Base-by-base conservation (phyloP, 1,140 invertebrate genomes). In the Cataglyphis hispanica region DNA sequence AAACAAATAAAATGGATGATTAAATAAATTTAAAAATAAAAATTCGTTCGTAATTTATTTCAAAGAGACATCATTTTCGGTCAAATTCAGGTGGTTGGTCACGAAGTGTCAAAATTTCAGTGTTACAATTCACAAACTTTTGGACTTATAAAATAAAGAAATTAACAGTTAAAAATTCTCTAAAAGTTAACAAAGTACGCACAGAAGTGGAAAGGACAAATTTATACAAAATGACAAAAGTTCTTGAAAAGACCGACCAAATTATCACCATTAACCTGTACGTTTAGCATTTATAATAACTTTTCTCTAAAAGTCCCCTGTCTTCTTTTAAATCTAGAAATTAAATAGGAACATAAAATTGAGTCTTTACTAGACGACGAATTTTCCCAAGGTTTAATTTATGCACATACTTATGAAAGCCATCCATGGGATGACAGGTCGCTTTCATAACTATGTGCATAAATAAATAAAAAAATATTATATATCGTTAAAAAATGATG, bases 91-190 rank as follows among this genome's bases (percentile, higher is more conserved):
- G 16, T n/a, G 0, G 5, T 67, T n/a, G 0, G 10, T 69, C 31
- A n/a, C 63, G 1, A 67, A 80, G 16, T 53, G 76, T 80, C 61
- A 80, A 80, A 80, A 80, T 80, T 69, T 50, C 22, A 6, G 76
- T 80, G 63, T 80, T 80, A 66, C 43, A 34, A 25, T 37, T 19
- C 37, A 22, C 16, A 43, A 34, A 78, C 1, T 50, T 78, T 25
- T 13, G 11, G 16, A 22, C 0, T 19, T 53, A 70, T 13, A 70
- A 43, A 56, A 1, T 40, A 27, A 37, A 77, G 34, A 81, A 81
- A 81, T 70, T 6, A 69, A 40, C 11, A 0, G 46, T 70, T 81
- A 81, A 40, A 16, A 7, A 13, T 56, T 67, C 34, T n/a, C 46
- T 19, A 1, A 31, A 25, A 81, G 10, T 46, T 70, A 56, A 43